A percentile compares a stretch with the other conserved stretches of the same genome.
Conservation (phyloP, 2,113 vertebrate genomes). For the Sturnus vulgaris region DNA sequence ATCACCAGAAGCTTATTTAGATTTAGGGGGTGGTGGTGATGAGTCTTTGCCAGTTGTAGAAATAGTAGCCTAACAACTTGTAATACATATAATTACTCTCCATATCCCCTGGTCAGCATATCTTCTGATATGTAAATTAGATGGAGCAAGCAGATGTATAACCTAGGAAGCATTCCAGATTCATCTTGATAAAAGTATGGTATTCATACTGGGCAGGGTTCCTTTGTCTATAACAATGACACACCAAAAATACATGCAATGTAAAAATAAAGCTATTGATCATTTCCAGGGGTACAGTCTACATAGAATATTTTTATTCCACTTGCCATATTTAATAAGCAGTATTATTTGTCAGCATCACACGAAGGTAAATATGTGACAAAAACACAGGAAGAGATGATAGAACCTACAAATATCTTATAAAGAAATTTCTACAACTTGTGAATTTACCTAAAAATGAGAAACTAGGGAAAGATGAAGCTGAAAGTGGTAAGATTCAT, state of each 20-base stretch:
- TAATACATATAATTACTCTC: constrained; percentile 70
- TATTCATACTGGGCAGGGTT: constrained; percentile 52
- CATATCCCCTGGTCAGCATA: constrained; percentile 66
- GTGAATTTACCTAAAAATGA: background rate
- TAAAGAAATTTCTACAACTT: background rate
- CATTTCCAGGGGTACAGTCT: constrained; percentile 21
- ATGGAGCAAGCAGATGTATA: constrained; percentile 66
- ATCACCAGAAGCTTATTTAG: constrained; percentile 63
- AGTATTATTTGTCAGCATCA: background rate
- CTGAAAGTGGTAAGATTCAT: background rate
- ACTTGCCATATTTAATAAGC: background rate
- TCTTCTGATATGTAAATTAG: constrained; percentile 71
- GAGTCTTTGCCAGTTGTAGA: constrained; percentile 67
- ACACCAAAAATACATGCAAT: constrained; percentile 29
- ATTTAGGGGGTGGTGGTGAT: constrained; percentile 64
- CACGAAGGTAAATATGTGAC: background rate
- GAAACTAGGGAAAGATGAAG: background rate
- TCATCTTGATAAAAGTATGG: constrained; percentile 68
- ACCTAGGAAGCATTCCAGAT: constrained; percentile 69
- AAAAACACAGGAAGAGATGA: background rate
- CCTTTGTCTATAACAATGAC: constrained; percentile 50
- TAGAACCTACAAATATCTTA: background rate
- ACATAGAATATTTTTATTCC: background rate
- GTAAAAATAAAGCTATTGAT: constrained; percentile 56
- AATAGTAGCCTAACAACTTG: constrained; percentile 70